These are phyloP conservation scores for Malaclemys terrapin DNA, from an alignment of 2,113 vertebrate genomes.

Conservation along the genomic window DNA sequence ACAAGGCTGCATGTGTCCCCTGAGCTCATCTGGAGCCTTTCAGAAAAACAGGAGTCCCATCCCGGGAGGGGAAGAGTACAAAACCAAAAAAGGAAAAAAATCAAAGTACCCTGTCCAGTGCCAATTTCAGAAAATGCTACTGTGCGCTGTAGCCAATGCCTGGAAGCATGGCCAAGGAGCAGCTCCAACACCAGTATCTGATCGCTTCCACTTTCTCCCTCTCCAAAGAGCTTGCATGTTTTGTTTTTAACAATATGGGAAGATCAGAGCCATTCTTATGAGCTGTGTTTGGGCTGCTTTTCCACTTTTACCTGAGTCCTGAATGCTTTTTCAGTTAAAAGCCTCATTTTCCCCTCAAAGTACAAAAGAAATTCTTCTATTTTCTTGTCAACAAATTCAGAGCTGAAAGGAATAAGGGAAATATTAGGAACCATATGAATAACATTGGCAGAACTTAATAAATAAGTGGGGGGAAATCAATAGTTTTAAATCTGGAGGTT, in stretches of 20 bases:
- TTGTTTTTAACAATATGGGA: not conserved
- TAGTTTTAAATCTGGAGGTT: not conserved
- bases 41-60: not conserved
- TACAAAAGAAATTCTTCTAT: constrained; percentile 89
- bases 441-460: not conserved
- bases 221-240: not conserved
- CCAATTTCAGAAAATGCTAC: not conserved
- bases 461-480: not conserved
- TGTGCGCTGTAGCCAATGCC: not conserved
- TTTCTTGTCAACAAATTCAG: constrained; percentile 89
- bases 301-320: constrained; percentile 77
- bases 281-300: not conserved
- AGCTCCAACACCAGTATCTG: not conserved
- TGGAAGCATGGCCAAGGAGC: not conserved
- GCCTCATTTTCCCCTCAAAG: constrained; percentile 83
- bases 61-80: not conserved
- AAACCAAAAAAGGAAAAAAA: not conserved
- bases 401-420: constrained; percentile 77
- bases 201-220: not conserved
- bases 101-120: not conserved
- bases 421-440: not conserved
- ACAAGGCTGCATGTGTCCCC: not conserved
- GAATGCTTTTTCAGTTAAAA: constrained; percentile 86
- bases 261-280: not conserved
- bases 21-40: not conserved